These are phyloP conservation scores for Chinchilla lanigera DNA, from an alignment of 2,113 vertebrate species.

Conservation along the genomic window DNA sequence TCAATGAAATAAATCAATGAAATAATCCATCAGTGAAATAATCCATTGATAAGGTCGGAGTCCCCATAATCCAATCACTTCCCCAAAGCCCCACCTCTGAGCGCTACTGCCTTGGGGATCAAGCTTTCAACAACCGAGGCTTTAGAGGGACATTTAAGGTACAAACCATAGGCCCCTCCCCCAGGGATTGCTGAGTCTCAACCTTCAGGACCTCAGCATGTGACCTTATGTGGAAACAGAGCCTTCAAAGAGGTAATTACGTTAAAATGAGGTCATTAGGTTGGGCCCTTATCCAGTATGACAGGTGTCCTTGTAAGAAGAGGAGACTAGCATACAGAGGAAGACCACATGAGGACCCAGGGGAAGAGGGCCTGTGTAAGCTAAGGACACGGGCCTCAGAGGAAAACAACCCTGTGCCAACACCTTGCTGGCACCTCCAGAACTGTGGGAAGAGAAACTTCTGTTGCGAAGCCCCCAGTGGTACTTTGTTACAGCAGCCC, in stretches of 20 bases:
- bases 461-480: not conserved
- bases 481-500: not conserved
- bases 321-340: not conserved
- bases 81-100: not conserved
- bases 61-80: not conserved
- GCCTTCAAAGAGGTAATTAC: not conserved
- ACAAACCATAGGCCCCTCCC: not conserved
- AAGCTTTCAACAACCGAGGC: not conserved
- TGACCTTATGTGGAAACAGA: not conserved
- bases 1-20: too few species aligned
- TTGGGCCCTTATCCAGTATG: not conserved
- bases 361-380: not conserved
- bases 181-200: not conserved
- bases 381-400: not conserved
- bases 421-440: not conserved
- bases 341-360: not conserved
- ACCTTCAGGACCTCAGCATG: conserved; percentile 1
- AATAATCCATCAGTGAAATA: too few species aligned
- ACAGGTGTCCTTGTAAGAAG: not conserved
- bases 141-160: not conserved
- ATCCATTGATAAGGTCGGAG: not conserved
- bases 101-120: not conserved
- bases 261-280: conserved; percentile 19
- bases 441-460: not conserved
- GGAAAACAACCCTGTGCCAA: not conserved